Base-by-base conservation (phyloP, 1,140 invertebrate genomes). In the Oreohelix idahoensis region DNA sequence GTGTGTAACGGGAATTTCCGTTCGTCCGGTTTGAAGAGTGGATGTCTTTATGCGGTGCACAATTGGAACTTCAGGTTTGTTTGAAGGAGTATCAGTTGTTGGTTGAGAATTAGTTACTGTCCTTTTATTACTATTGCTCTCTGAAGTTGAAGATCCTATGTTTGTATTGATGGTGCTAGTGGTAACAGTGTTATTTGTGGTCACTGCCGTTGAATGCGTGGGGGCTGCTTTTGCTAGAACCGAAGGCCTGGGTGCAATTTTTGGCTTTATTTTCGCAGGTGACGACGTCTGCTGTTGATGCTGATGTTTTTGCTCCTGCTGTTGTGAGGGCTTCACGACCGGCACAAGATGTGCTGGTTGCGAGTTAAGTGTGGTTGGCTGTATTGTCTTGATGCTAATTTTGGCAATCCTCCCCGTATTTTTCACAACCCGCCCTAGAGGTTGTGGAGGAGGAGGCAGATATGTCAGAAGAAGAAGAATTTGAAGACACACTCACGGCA, bases 191-290 rank as follows among this genome's bases (percentile, higher is more conserved):
- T n/a, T 74, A 26, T 42, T 38, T 74, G 71, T 74, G 10, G 71
- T 49, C 4, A 1, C 23, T 8, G 23, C 26, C 29, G 23, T 74
- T 29, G 71, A 42, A 10, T 39, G 71, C 5, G 38, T 35, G 42
- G 15, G 2, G 38, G 38, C 38, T 26, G 23, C 42, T 39, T 26
- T 74, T 10, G 71, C 23, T n/a, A 74, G 11, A 42, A 74, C 38
- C 8, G 42, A 74, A 49, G 38, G 38, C 23, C 71, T 74, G 15
- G 71, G 71, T 1, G 71, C 71, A 32, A 74, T 74, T 39, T 74
- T 39, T 74, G 71, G 71, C 38, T 42, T 74, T 1, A 29, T 1
- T n/a, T 26, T 39, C 11, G 38, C 32, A 42, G 26, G 15, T 74
- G 38, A 20, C 38, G 29, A 26, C 26, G 29, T 13, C 36, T 39